Conservation (phyloP, 2,113 vertebrate species). For the Saguinus midas region DNA sequence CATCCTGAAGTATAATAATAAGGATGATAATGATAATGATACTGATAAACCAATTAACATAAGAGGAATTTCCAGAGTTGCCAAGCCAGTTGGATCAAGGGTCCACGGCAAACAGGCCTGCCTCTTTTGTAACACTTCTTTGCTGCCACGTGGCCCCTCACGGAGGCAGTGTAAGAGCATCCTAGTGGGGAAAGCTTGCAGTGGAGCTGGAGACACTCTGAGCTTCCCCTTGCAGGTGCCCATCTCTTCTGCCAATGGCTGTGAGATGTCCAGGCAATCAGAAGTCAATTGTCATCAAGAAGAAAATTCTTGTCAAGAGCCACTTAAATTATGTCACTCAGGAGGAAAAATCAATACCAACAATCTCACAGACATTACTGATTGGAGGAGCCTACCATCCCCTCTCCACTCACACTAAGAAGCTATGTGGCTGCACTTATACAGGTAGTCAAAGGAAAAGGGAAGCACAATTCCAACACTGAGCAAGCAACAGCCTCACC, state of each 20-base stretch:
- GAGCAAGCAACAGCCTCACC: neutral
- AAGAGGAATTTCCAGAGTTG: neutral
- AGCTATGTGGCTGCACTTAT: neutral
- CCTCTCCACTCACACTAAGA: neutral
- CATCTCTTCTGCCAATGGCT: neutral
- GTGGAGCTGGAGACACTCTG: neutral
- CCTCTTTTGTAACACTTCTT: neutral
- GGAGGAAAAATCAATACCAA: slow-evolving; percentile 64
- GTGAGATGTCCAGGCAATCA: slow-evolving; percentile 56
- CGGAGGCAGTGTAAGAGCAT: neutral
- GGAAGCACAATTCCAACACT: neutral
- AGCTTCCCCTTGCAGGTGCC: neutral
- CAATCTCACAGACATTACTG: slow-evolving; percentile 50
- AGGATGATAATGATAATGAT: neutral
- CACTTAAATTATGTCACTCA: slow-evolving; percentile 65
- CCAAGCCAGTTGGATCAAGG: neutral
- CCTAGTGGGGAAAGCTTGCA: neutral
- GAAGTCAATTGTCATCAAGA: slow-evolving; percentile 62
- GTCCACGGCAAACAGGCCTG: neutral
- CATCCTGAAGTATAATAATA: neutral
- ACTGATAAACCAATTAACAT: neutral
- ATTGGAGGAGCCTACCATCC: slow-evolving; percentile 26
- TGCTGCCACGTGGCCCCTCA: neutral
- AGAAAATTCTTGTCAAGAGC: slow-evolving; percentile 64
- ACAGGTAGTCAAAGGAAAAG: neutral